Conservation (phyloP, 2,797 vertebrate species). For the Emydoidea blandingii region DNA sequence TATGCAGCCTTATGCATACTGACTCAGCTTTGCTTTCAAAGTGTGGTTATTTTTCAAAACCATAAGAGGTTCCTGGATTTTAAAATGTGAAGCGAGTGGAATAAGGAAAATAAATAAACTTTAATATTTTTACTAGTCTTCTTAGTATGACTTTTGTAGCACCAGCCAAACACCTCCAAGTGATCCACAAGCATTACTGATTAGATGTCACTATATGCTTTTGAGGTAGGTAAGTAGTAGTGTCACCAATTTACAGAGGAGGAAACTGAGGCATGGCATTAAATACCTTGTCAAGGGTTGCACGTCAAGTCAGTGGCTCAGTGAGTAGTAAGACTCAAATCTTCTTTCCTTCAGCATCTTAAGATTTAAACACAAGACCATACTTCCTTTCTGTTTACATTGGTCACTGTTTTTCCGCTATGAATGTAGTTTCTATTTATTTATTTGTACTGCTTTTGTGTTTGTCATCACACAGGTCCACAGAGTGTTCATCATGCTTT, state of each 20-base stretch:
- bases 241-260: background rate
- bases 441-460: background rate
- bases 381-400: background rate
- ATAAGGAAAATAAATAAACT: background rate
- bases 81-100: background rate
- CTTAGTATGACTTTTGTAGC: background rate
- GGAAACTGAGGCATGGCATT: background rate
- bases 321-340: background rate
- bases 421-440: background rate
- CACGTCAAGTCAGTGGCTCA: background rate
- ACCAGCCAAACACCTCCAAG: background rate
- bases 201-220: background rate
- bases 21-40: constrained; percentile 18
- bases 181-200: background rate
- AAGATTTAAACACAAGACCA: background rate
- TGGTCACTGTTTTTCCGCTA: background rate
- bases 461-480: background rate
- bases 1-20: background rate
- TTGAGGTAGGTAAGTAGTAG: background rate
- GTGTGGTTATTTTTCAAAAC: background rate
- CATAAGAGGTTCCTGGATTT: background rate
- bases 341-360: background rate
- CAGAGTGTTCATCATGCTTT: background rate
- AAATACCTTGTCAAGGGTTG: background rate
- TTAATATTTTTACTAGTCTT: background rate